Conservation (phyloP, 2,888 invertebrate genomes). For the Cheilosia vulpina region DNA sequence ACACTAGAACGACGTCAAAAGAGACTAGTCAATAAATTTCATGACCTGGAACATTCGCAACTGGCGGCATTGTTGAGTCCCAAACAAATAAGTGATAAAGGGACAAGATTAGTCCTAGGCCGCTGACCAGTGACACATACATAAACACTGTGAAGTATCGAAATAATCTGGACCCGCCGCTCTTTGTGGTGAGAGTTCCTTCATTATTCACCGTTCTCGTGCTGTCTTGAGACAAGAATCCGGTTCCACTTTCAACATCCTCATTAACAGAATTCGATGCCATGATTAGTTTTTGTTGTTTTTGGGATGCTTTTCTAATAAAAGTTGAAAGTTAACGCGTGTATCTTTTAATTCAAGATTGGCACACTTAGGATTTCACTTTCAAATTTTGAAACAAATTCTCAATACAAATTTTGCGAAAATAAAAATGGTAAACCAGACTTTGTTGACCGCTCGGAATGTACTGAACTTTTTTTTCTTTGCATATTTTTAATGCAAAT, state of each 20-base stretch:
- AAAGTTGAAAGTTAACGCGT: too few relatives aligned
- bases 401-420: background rate
- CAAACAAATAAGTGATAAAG: conserved; percentile 72
- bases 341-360: too few relatives aligned
- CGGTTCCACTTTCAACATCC: conserved; percentile 57
- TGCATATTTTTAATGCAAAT: conserved; percentile 19
- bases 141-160: conserved; percentile 48
- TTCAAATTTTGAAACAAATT: background rate
- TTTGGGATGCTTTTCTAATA: background rate
- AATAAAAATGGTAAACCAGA: conserved; percentile 10
- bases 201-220: background rate
- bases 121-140: conserved; percentile 66
- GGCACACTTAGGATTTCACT: background rate
- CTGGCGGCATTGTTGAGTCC: conserved; percentile 71
- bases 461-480: conserved; percentile 48
- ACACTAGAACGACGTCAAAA: background rate
- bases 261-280: background rate
- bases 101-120: conserved; percentile 65
- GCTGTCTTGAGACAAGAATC: conserved; percentile 17
- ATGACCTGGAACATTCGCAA: conserved; percentile 56
- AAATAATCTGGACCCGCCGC: conserved; percentile 31
- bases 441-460: conserved; percentile 55
- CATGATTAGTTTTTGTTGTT: background rate
- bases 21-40: conserved; percentile 44
- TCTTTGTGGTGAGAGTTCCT: background rate